Percentiles rank a stretch among this genome's conserved stretches.
Conservation (phyloP, 2,888 invertebrate species). For the Campopleginae sp. region DNA sequence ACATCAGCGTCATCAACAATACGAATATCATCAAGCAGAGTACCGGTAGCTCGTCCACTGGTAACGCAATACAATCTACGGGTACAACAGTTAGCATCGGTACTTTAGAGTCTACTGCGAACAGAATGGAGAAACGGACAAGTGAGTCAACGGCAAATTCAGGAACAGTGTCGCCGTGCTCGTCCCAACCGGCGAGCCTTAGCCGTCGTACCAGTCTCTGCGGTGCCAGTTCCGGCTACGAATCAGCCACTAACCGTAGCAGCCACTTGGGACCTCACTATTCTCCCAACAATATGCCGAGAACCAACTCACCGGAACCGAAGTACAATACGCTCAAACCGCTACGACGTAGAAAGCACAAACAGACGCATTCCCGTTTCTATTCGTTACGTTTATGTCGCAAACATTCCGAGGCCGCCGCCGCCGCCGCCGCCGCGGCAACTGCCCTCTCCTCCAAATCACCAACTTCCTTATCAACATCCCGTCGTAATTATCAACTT, state of each 20-base stretch:
- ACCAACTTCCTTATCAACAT: conserved; percentile 20
- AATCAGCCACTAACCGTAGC: conserved; percentile 83
- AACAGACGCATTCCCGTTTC: conserved; percentile 75
- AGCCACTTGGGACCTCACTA: conserved; percentile 83
- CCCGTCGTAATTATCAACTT: conserved; percentile 77
- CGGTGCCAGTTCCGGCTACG: conserved; percentile 84
- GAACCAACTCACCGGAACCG: conserved; percentile 81
- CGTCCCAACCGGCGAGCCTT: conserved; percentile 75
- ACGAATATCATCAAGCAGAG: conserved; percentile 38
- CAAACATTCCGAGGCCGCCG: conserved; percentile 74
- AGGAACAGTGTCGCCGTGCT: conserved; percentile 75
- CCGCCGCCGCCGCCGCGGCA: conserved; percentile 60
- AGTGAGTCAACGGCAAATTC: conserved; percentile 75
- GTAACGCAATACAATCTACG: conserved; percentile 24
- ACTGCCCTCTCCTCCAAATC: conserved; percentile 22
- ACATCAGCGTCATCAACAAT: conserved; percentile 62
- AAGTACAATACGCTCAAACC: conserved; percentile 82
- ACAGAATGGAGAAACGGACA: conserved; percentile 34
- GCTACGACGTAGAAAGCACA: conserved; percentile 79
- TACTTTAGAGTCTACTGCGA: conserved; percentile 23
- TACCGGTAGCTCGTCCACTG: conserved; percentile 24
- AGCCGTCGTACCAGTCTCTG: conserved; percentile 78
- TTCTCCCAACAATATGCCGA: conserved; percentile 81
- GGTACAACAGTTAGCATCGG: conserved; percentile 14
- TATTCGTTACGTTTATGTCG: conserved; percentile 79